phyloP scores from a whole-genome alignment of 2,113 vertebrate genomes.

The Lethenteron reissneri region DNA sequence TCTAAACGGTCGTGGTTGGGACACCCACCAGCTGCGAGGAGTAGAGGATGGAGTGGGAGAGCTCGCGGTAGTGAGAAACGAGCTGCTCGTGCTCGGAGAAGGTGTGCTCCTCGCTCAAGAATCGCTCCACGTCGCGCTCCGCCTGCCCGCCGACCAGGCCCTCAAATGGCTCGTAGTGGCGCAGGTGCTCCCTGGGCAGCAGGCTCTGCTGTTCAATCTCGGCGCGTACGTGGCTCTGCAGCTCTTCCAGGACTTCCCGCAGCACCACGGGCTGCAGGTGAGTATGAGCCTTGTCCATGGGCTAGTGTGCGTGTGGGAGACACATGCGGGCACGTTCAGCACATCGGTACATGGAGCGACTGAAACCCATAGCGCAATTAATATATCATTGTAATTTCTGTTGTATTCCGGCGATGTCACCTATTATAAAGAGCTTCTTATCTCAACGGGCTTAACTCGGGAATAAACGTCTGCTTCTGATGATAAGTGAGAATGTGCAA shows the following conservation, averaged over 20 bases:
- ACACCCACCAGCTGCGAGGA: neutral
- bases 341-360: neutral
- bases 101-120: constrained; percentile 30
- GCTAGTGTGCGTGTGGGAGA: too few species aligned
- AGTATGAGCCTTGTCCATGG: constrained; percentile 10
- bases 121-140: constrained; percentile 31
- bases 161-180: constrained; percentile 39
- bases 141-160: constrained; percentile 36
- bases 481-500: too few species aligned
- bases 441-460: neutral
- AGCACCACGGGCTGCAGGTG: constrained; percentile 38
- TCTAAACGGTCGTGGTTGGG: neutral
- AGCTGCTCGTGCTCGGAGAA: constrained; percentile 15
- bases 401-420: neutral
- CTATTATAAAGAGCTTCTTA: neutral
- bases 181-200: constrained; percentile 29
- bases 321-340: neutral
- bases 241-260: constrained; percentile 29
- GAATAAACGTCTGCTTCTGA: too few species aligned
- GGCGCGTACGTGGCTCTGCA: constrained; percentile 26
- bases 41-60: neutral
- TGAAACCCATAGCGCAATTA: neutral
- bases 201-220: constrained; percentile 29
- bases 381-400: neutral
- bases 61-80: neutral